Conservation (phyloP, 2,888 invertebrate genomes). For the Serrognathus titanus region DNA sequence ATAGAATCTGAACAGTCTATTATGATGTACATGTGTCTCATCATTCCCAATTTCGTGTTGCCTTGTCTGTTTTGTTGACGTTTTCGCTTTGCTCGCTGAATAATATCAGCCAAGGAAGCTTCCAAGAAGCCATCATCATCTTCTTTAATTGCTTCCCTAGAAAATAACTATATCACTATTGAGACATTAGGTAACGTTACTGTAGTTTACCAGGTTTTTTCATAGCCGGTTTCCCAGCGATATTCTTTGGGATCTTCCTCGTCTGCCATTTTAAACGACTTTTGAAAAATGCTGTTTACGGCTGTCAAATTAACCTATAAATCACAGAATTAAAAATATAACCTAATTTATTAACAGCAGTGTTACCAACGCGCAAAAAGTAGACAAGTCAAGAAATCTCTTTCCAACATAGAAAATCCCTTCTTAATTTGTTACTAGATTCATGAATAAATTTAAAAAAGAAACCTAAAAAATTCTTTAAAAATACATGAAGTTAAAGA, state of each 20-base stretch:
- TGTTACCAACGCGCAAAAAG: too few species aligned
- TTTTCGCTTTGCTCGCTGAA: conserved; percentile 84
- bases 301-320: not conserved
- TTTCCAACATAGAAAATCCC: too few species aligned
- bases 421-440: too few species aligned
- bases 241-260: conserved; percentile 86
- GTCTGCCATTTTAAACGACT: conserved; percentile 59
- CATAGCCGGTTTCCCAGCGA: conserved; percentile 93
- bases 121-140: conserved; percentile 92
- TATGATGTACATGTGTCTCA: conserved; percentile 91
- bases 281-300: not conserved
- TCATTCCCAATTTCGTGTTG: conserved; percentile 92
- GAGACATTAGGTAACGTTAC: not conserved
- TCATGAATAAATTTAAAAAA: too few species aligned
- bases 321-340: too few species aligned
- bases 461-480: too few species aligned
- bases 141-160: conserved; percentile 92
- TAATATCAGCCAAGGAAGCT: conserved; percentile 84
- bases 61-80: conserved; percentile 67
- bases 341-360: too few species aligned
- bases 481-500: too few species aligned
- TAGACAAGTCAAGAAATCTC: too few species aligned
- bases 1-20: conserved; percentile 94
- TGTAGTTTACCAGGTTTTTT: conserved; percentile 78
- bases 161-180: conserved; percentile 15